Conservation (phyloP, 2,113 vertebrate genomes). For the Vanacampus margaritifer region DNA sequence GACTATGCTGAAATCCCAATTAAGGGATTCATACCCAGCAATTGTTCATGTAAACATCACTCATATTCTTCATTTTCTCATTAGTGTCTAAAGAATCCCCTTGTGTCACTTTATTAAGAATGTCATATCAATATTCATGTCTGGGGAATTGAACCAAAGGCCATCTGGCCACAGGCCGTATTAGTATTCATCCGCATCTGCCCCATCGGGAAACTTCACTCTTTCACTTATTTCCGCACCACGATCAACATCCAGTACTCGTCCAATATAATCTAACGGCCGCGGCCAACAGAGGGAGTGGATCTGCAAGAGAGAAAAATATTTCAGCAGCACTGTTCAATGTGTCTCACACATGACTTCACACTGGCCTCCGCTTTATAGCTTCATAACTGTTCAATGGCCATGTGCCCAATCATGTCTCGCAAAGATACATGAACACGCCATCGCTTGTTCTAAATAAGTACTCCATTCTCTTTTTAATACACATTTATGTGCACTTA, state of each 20-base stretch:
- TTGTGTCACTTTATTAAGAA: neutral
- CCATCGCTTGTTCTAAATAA: constrained; percentile 9
- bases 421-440: constrained; percentile 1
- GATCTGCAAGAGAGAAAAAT: constrained; percentile 2
- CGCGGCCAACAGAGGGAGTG: neutral
- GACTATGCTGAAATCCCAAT: too few relatives aligned
- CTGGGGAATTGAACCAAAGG: neutral
- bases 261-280: neutral
- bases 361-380: constrained; percentile 1
- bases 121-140: neutral
- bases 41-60: neutral
- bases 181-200: neutral
- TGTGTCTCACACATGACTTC: constrained; percentile 19
- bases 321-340: neutral
- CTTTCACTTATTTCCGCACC: neutral
- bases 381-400: neutral
- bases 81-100: neutral
- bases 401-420: neutral
- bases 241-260: neutral
- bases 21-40: neutral
- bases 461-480: constrained; percentile 15
- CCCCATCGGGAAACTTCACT: neutral
- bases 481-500: constrained; percentile 36
- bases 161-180: neutral
- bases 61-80: neutral